phyloP scores from a whole-genome alignment of 2,888 invertebrate genomes.

The Drosophila pseudotakahashii region DNA sequence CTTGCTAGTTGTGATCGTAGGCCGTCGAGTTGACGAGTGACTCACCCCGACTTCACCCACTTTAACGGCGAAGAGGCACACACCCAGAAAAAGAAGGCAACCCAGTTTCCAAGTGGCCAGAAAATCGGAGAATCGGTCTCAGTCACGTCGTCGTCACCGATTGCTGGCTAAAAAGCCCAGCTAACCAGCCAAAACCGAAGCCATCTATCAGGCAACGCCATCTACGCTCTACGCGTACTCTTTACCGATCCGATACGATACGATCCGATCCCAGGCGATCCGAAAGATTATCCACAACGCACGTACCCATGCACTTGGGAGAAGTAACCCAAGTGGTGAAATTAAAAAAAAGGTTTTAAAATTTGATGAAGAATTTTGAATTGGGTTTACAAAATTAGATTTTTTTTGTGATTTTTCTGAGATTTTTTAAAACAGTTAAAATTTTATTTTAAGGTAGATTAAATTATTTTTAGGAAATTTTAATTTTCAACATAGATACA shows the following conservation, averaged over 20 bases:
- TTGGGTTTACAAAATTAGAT: too few relatives aligned
- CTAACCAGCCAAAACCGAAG: not conserved
- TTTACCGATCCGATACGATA: not conserved
- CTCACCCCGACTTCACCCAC: constrained; percentile 30
- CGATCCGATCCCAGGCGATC: not conserved
- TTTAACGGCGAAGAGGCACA: constrained; percentile 24
- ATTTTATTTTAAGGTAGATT: too few relatives aligned
- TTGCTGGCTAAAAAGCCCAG: constrained; percentile 5
- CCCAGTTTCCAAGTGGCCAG: constrained; percentile 38
- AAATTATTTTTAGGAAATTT: too few relatives aligned
- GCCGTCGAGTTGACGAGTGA: constrained; percentile 17
- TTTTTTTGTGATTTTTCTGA: too few relatives aligned
- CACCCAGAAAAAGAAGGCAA: constrained; percentile 30
- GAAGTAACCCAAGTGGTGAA: not conserved
- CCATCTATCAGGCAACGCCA: constrained; percentile 10
- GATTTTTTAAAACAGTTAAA: too few relatives aligned
- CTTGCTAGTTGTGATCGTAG: constrained; percentile 27
- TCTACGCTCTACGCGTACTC: constrained; percentile 24
- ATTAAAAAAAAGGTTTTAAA: too few relatives aligned
- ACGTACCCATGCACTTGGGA: constrained; percentile 12
- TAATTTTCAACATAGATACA: too few relatives aligned
- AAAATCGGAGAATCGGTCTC: constrained; percentile 39
- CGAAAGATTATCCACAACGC: constrained; percentile 25
- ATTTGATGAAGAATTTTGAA: not conserved
- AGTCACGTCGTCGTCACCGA: constrained; percentile 43